Base-by-base conservation (phyloP, 2,888 invertebrate species). In the Ichneumoninae sp. region DNA sequence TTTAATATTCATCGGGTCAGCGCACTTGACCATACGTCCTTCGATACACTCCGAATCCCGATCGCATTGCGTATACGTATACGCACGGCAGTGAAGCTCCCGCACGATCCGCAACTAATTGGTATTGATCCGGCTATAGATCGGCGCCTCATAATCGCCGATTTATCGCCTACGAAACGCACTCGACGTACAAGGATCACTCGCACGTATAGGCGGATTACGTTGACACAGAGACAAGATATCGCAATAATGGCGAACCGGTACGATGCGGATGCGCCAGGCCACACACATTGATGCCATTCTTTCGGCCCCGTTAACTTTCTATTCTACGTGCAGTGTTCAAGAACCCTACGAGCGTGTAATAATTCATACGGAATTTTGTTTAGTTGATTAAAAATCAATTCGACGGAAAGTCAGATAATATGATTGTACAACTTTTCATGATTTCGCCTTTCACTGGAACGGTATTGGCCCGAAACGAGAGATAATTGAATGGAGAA, bases 1-100 rank as follows among this genome's bases (percentile, higher is more conserved):
- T 84, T 91, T 90, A 88, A 89, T 90, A 91, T 91, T 91, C 91
- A 86, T 88, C 81, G 83, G 87, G 81, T 86, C 83, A 81, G 81
- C 85, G 87, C 86, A 85, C 83, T 88, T 88, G 86, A 83, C 77
- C 68, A 30, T 69, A 80, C 86, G 87, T 86, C 87, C 81, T 80
- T 83, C 74, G 68, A 60, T 83, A 85, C 89, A 89, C 89, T 89
- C 87, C 88, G 89, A 91, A 91, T 91, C 87, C 81, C 78, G 79
- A 63, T 54, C 47, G 68, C 63, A 63, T 78, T 68, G 63, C 60
- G 10, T 52, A 60, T 26, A 54, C 19, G 36, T 63, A 52, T 50
- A 70, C 1, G 16, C 13, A 44, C 16, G 16, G 16, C 16, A 44
- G 10, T 16, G 44, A 16, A 44, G 44, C 44, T 13, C 3, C 44